These are phyloP conservation scores for Manis javanica DNA, from an alignment of 2,797 vertebrate species.

Conservation along the genomic window DNA sequence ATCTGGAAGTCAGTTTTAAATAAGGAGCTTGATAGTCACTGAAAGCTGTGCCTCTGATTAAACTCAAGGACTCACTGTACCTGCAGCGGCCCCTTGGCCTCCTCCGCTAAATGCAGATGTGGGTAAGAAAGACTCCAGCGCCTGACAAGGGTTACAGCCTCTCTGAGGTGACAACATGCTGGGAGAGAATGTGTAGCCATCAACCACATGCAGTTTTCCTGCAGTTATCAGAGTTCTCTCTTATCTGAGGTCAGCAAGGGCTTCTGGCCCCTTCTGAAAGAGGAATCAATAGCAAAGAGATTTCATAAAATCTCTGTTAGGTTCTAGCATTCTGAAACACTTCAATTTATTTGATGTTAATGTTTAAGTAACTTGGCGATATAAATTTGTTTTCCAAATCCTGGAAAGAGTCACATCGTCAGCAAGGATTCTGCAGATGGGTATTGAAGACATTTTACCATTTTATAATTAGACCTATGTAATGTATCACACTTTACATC, in stretches of 20 bases:
- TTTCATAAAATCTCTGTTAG: not conserved
- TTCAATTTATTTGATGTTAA: constrained; percentile 9
- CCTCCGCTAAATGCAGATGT: not conserved
- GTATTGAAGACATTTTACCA: constrained; percentile 32
- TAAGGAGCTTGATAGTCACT: not conserved
- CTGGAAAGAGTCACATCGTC: constrained; percentile 27
- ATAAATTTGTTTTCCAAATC: constrained; percentile 39
- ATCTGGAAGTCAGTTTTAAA: not conserved
- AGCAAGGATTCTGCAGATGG: constrained; percentile 32
- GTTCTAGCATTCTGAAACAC: not conserved
- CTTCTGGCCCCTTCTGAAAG: not conserved
- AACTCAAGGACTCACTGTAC: not conserved
- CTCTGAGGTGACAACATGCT: not conserved
- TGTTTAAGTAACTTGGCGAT: constrained; percentile 5
- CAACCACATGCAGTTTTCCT: not conserved
- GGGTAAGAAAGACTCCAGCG: not conserved
- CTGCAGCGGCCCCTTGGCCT: accelerated
- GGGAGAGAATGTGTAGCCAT: not conserved
- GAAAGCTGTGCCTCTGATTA: not conserved
- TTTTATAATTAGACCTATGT: constrained; percentile 43
- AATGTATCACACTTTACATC: constrained; percentile 52
- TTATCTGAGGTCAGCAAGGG: not conserved
- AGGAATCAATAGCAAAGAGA: not conserved
- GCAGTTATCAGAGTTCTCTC: not conserved
- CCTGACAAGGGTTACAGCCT: not conserved